Evolutionary conservation across 1,140 invertebrate species (phyloP).

Genomic region (Branchinecta lindahli): DNA sequence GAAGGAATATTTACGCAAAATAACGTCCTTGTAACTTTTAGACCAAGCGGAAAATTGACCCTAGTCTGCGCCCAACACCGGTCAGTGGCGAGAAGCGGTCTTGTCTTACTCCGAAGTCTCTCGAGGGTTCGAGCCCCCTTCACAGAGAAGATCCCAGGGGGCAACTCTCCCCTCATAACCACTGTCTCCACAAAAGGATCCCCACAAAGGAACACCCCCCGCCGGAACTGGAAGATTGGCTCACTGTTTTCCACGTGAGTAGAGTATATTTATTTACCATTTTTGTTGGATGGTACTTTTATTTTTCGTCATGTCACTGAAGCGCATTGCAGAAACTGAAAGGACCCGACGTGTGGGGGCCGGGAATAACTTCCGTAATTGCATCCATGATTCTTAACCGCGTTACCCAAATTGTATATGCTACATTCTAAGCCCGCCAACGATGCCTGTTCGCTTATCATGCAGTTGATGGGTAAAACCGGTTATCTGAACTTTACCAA

Average conservation of each 20-base stretch:
- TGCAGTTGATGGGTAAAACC: too few species aligned
- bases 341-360: too few species aligned
- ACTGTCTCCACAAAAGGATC: slow-evolving; percentile 31
- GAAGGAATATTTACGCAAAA: too few species aligned
- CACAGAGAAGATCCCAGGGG: slow-evolving; percentile 7
- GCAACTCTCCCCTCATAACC: slow-evolving; percentile 10
- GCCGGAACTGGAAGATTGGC: slow-evolving; percentile 55
- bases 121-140: slow-evolving; percentile 11
- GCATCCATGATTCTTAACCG: too few species aligned
- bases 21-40: background rate
- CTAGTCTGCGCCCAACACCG: slow-evolving; percentile 3
- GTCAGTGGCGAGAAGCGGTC: slow-evolving; percentile 12
- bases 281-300: background rate
- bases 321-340: too few species aligned
- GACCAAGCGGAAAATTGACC: slow-evolving; percentile 15
- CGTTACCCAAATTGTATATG: too few species aligned
- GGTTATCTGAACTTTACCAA: too few species aligned
- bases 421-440: too few species aligned
- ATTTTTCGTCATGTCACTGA: background rate
- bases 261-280: slow-evolving; percentile 18
- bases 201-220: slow-evolving; percentile 64
- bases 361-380: too few species aligned
- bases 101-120: slow-evolving; percentile 12
- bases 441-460: too few species aligned
- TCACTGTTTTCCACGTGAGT: slow-evolving; percentile 53